These are phyloP conservation scores for Troglohyphantes excavatus DNA, from an alignment of 2,888 invertebrate genomes.

Conservation along the genomic window DNA sequence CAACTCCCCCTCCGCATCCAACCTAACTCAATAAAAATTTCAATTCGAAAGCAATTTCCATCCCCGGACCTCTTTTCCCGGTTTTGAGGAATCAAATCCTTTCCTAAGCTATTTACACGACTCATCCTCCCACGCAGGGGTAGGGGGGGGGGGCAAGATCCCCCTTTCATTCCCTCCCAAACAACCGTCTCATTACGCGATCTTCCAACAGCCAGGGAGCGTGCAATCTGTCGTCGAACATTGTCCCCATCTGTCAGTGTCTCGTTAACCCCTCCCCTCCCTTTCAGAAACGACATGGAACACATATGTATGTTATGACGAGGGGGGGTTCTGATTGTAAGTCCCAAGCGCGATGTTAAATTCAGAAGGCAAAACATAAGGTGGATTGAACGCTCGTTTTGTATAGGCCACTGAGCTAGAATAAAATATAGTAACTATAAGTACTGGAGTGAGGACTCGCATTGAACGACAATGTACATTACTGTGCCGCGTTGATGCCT, in stretches of 20 bases:
- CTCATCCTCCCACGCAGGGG: neutral
- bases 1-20: neutral
- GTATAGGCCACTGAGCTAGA: too few relatives aligned
- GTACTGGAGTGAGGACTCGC: too few relatives aligned
- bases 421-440: too few relatives aligned
- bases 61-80: neutral
- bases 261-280: slow-evolving; percentile 45
- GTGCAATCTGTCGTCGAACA: slow-evolving; percentile 76
- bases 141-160: too few relatives aligned
- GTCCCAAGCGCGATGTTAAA: neutral
- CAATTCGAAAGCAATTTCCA: slow-evolving; percentile 6
- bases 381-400: too few relatives aligned
- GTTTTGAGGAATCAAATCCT: slow-evolving; percentile 5
- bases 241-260: slow-evolving; percentile 78
- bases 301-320: slow-evolving; percentile 21
- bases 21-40: slow-evolving; percentile 9
- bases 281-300: slow-evolving; percentile 8
- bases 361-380: neutral
- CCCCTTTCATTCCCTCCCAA: slow-evolving; percentile 33
- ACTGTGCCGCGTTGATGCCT: too few relatives aligned
- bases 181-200: slow-evolving; percentile 24
- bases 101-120: neutral
- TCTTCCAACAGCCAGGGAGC: slow-evolving; percentile 23
- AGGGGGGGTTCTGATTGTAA: neutral
- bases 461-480: too few relatives aligned